phyloP scores from a whole-genome alignment of 2,888 invertebrate genomes.

The Dicyrtomina minuta region DNA sequence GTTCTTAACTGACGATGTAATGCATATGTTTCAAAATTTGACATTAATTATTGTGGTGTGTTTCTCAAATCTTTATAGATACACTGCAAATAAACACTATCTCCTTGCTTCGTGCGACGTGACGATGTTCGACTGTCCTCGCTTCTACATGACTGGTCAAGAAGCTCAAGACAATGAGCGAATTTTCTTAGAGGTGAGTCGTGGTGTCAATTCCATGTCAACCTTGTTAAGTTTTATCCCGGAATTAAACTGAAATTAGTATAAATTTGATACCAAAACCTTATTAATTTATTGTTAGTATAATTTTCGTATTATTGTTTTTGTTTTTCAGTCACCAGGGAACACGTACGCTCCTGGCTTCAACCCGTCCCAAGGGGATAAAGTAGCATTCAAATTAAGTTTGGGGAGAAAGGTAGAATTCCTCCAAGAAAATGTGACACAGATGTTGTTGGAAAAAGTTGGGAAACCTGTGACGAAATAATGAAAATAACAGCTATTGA shows the following conservation, averaged over 20 bases:
- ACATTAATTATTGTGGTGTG: conserved; percentile 12
- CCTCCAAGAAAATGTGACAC: too few relatives aligned
- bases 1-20: too few relatives aligned
- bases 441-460: too few relatives aligned
- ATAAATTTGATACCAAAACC: too few relatives aligned
- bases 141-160: conserved; percentile 4
- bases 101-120: conserved; percentile 61
- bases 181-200: neutral
- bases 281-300: too few relatives aligned
- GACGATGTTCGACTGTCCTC: conserved; percentile 13
- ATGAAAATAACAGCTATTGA: too few relatives aligned
- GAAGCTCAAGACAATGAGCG: neutral
- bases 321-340: conserved; percentile 5
- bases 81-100: conserved; percentile 64
- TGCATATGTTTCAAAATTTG: too few relatives aligned
- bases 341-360: neutral
- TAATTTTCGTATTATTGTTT: too few relatives aligned
- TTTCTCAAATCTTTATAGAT: conserved; percentile 56
- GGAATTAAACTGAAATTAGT: too few relatives aligned
- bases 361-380: neutral
- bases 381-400: neutral
- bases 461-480: too few relatives aligned
- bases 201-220: too few relatives aligned
- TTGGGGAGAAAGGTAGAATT: too few relatives aligned
- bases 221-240: neutral